Evolutionary conservation across 30 jellyfish, hydroid and myxozoan genomes (phyloP), one percentile per base, ranked within the genome.

Genomic region (Aurelia sp.): DNA sequence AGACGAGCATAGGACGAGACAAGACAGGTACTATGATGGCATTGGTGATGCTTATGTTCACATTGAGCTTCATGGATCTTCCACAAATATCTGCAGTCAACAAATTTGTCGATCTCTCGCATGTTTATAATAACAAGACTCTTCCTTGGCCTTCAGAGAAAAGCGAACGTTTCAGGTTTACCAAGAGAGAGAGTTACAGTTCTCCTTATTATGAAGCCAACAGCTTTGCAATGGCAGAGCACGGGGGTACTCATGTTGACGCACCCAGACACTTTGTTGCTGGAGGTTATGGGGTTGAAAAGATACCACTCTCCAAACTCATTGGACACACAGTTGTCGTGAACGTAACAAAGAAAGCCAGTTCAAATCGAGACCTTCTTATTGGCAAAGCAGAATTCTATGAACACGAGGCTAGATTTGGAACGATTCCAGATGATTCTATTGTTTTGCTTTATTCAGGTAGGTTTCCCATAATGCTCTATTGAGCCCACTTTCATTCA

Each of bases 191-290:
- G 21, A 79, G 30, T 8, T 51, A 55, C 23, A 87, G 52, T 20
- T 66, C 83, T 27, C 76, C 76, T 30, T 84, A 82, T 33, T 91
- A 91, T 67, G 93, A 86, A 72, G 90, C 93, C 17, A 85, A 91
- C 79, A 76, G 91, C 64, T 85, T 91, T 73, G 62, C 84, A 17
- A 81, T 90, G 15, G 84, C 98, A 4, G 98, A 91, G 55, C 98
- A 91, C 67, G 91, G 93, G 40, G 98, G 98, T 13, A 91, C 98
- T 33, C 98, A 91, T 60, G 37, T 91, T 21, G 98, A 91, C 55
- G 98, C 98, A 20, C 98, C 98, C 20, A 82, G 96, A 13, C 98
- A 91, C 67, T 91, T 91, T 74, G 86, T 52, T 15, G 85, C 87
- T 16, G 96, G 96, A 6, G 87, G 82, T 33, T 61, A 82, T n/a